Evolutionary conservation across 2,797 vertebrate species (phyloP).

Genomic region (Cossypha heuglini): DNA sequence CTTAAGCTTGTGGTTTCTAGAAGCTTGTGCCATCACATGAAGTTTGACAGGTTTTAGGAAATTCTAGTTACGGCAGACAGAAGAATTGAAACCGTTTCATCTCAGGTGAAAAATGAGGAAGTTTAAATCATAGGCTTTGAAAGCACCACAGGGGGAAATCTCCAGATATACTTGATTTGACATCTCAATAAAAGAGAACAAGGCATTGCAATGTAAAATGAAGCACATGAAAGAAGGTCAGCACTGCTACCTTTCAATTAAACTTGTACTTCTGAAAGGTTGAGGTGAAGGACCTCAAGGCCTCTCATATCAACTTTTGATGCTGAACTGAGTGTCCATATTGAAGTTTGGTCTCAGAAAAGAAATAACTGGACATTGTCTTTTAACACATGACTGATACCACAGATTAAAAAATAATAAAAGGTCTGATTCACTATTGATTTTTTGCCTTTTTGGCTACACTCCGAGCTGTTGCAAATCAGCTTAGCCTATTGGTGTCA

Average conservation of each 20-base stretch:
- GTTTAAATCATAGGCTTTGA: conserved; percentile 17
- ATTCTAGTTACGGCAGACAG: conserved; percentile 13
- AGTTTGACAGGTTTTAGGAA: conserved; percentile 20
- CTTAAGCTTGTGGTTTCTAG: background rate
- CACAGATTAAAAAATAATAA: conserved; percentile 20
- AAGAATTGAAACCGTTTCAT: background rate
- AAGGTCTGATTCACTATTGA: background rate
- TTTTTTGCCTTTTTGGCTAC: background rate
- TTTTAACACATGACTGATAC: background rate
- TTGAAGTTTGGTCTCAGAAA: conserved; percentile 6
- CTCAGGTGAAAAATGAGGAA: conserved; percentile 41
- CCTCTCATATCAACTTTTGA: background rate
- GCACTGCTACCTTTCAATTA: conserved; percentile 51
- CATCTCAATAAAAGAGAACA: conserved; percentile 40
- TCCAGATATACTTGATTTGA: conserved; percentile 23
- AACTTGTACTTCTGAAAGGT: conserved; percentile 31
- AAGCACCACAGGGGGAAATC: conserved; percentile 31
- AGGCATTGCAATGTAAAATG: conserved; percentile 27
- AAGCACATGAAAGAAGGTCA: conserved; percentile 28
- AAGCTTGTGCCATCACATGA: background rate
- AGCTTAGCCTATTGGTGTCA: background rate
- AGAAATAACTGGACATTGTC: background rate
- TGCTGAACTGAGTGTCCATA: background rate
- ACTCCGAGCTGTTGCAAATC: background rate
- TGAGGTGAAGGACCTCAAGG: conserved; percentile 40